phyloP scores from a whole-genome alignment of 2,113 vertebrate species.

The Phoenicopterus ruber region DNA sequence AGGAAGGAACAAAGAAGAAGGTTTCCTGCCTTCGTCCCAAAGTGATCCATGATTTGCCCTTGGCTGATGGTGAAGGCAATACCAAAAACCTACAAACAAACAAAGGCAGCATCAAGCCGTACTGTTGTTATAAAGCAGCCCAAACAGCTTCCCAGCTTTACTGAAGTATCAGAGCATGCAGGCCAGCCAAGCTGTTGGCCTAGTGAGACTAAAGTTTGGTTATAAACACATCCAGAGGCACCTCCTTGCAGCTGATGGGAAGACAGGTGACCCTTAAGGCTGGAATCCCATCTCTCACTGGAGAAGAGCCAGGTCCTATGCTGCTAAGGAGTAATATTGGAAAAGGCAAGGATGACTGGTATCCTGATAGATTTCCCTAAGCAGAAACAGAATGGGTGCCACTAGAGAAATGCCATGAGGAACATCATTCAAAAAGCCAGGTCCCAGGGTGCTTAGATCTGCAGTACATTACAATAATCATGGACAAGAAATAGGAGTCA shows the following conservation, averaged over 20 bases:
- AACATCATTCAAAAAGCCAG: not conserved
- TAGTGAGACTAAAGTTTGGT: not conserved
- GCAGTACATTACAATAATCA: not conserved
- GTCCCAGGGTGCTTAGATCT: not conserved
- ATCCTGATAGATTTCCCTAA: not conserved
- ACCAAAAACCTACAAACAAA: conserved; percentile 85
- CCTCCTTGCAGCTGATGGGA: not conserved
- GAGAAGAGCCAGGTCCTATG: not conserved
- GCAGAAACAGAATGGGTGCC: not conserved
- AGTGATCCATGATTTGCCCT: conserved; percentile 85
- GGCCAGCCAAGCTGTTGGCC: not conserved
- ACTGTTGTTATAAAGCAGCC: not conserved
- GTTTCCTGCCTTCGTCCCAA: conserved; percentile 83
- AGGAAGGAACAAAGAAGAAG: conserved; percentile 88
- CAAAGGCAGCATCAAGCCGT: not conserved
- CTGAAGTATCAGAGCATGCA: not conserved
- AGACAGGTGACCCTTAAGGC: not conserved
- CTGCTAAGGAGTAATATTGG: not conserved
- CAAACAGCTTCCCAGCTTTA: not conserved
- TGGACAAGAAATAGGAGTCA: not conserved
- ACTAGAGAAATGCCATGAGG: not conserved
- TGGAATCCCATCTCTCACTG: not conserved
- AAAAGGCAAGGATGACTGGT: not conserved
- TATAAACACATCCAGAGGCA: not conserved
- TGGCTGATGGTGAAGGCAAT: conserved; percentile 92